These are phyloP conservation scores for Nibea albiflora DNA, from an alignment of 2,113 vertebrate species.

Conservation along the genomic window DNA sequence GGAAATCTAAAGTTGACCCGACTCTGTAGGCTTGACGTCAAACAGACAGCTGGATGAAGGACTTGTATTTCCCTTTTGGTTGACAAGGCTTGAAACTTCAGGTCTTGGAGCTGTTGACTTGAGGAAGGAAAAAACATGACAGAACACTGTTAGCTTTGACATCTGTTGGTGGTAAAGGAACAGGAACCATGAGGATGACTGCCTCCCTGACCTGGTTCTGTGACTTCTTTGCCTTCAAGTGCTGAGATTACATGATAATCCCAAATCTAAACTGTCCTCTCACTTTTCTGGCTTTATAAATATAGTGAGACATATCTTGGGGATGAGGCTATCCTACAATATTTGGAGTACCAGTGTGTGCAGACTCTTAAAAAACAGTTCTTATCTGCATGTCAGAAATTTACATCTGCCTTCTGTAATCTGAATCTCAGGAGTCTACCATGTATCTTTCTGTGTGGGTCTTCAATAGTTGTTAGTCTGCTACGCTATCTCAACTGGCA, in stretches of 20 bases:
- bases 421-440: neutral
- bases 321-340: neutral
- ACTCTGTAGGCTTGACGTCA: constrained; percentile 26
- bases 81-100: constrained; percentile 73
- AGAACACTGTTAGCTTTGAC: constrained; percentile 87
- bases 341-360: constrained; percentile 26
- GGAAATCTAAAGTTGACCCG: constrained; percentile 4
- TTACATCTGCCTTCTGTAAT: constrained; percentile 12
- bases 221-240: constrained; percentile 10
- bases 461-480: constrained; percentile 13
- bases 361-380: constrained; percentile 40
- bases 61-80: constrained; percentile 52
- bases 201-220: constrained; percentile 52
- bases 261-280: constrained; percentile 25
- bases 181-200: constrained; percentile 59
- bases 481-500: constrained; percentile 43
- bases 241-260: constrained; percentile 20
- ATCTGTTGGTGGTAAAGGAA: constrained; percentile 70
- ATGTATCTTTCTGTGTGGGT: constrained; percentile 18
- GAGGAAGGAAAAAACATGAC: constrained; percentile 84
- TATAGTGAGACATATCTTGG: constrained; percentile 24
- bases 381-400: constrained; percentile 36
- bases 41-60: constrained; percentile 13
- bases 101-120: constrained; percentile 84
- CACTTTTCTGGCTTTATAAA: constrained; percentile 15